phyloP scores from a whole-genome alignment of 1,140 invertebrate species.

The Magallana angulata region DNA sequence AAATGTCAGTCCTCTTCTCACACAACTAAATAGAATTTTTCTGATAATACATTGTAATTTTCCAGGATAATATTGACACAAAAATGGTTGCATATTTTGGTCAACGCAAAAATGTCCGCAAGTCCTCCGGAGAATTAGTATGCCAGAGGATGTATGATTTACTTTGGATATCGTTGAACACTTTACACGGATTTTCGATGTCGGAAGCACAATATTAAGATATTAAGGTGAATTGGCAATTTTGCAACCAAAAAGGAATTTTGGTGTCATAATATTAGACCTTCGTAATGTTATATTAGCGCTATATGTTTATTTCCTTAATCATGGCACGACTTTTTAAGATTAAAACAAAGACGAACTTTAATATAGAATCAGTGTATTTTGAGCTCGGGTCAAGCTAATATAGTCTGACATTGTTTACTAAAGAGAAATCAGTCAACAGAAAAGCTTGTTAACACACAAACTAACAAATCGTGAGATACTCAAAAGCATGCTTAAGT shows the following conservation, averaged over 20 bases:
- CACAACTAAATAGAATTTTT: neutral
- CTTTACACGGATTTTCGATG: conserved; percentile 10
- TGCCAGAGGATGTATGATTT: neutral
- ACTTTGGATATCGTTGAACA: conserved; percentile 14
- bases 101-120: neutral
- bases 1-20: conserved; percentile 1
- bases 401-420: conserved; percentile 13
- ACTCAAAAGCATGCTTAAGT: conserved; percentile 12
- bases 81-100: conserved; percentile 8
- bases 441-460: neutral
- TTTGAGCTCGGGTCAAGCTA: conserved; percentile 26
- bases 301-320: neutral
- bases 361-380: neutral
- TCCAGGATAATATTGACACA: conserved; percentile 6
- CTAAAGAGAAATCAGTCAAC: neutral
- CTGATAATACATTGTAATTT: conserved; percentile 2
- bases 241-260: neutral
- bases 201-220: conserved; percentile 17
- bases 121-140: neutral
- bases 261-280: neutral
- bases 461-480: conserved; percentile 29
- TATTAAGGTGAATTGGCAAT: neutral
- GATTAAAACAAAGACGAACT: conserved; percentile 14
- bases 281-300: neutral
- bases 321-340: neutral